These are phyloP conservation scores for Discoglossus pictus DNA, from an alignment of 2,797 vertebrate genomes.

Conservation along the genomic window DNA sequence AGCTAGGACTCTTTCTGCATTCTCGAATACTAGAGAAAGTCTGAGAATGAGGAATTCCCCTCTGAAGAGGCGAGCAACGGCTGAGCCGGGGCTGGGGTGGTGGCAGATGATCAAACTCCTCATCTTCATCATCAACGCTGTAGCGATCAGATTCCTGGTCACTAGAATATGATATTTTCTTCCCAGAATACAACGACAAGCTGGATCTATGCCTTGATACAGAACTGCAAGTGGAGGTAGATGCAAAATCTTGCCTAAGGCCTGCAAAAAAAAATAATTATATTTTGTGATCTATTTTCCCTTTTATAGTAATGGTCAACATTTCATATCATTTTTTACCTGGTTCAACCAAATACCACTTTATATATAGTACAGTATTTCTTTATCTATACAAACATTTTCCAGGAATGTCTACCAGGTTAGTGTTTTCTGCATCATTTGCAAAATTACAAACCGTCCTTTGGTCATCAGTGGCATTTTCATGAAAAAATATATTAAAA, in stretches of 20 bases:
- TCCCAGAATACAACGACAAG: slow-evolving; percentile 80
- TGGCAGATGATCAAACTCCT: slow-evolving; percentile 91
- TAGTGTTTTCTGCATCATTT: too few species aligned
- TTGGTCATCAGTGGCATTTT: too few species aligned
- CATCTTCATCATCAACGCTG: slow-evolving; percentile 84
- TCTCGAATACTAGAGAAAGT: slow-evolving; percentile 95
- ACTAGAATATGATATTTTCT: slow-evolving; percentile 70
- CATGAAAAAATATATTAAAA: too few species aligned
- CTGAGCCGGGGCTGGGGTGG: slow-evolving; percentile 91
- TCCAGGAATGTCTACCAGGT: too few species aligned
- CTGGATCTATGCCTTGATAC: slow-evolving; percentile 85
- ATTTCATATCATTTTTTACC: too few species aligned
- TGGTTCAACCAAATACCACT: too few species aligned
- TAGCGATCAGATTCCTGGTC: slow-evolving; percentile 83
- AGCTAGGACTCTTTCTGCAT: slow-evolving; percentile 83
- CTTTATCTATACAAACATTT: too few species aligned
- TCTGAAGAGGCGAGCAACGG: slow-evolving; percentile 87
- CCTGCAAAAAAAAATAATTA: slow-evolving; percentile 76
- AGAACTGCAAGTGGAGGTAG: slow-evolving; percentile 86
- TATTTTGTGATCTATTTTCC: too few species aligned
- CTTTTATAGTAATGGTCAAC: too few species aligned
- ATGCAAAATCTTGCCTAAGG: slow-evolving; percentile 95
- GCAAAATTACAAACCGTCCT: too few species aligned
- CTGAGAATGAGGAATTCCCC: slow-evolving; percentile 90
- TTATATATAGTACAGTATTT: too few species aligned